These are phyloP conservation scores for Branchipolynoe longqiensis DNA, from an alignment of 2,888 invertebrate species.

Conservation along the genomic window DNA sequence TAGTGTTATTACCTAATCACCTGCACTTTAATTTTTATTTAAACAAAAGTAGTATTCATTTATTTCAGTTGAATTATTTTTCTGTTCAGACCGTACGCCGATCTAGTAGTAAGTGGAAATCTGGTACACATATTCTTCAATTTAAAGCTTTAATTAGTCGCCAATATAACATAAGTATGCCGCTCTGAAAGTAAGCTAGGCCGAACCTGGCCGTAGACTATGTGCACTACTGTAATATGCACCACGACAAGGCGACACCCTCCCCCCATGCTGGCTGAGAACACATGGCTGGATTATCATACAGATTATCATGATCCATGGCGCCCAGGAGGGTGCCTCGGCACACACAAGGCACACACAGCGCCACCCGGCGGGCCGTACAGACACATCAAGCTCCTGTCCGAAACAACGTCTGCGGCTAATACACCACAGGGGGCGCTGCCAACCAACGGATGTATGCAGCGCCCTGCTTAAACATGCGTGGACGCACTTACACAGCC, in stretches of 20 bases:
- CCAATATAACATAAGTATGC: slow-evolving; percentile 42
- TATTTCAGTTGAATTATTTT: not conserved
- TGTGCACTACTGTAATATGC: too few species aligned
- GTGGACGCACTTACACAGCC: not conserved
- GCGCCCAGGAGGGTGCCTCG: slow-evolving; percentile 11
- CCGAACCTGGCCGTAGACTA: too few species aligned
- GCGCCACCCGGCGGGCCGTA: not conserved
- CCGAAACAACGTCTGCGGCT: not conserved
- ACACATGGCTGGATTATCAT: slow-evolving; percentile 36
- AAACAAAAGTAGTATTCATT: slow-evolving; percentile 23
- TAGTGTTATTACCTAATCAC: not conserved
- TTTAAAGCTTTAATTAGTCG: slow-evolving; percentile 41
- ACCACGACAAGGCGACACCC: too few species aligned
- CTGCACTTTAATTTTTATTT: not conserved
- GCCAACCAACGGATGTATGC: not conserved
- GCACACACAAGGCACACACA: not conserved
- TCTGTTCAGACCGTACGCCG: slow-evolving; percentile 10
- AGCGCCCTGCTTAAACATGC: not conserved
- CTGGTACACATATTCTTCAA: slow-evolving; percentile 14
- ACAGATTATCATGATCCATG: slow-evolving; percentile 47
- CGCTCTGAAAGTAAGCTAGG: too few species aligned
- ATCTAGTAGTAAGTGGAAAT: slow-evolving; percentile 36
- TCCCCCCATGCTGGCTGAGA: slow-evolving; percentile 36
- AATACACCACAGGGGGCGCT: not conserved
- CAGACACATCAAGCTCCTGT: too few species aligned